Evolutionary conservation across 2,888 invertebrate genomes (phyloP), one percentile per base, ranked within the genome.

Genomic region (Kuschelorhynchus macadamiae): DNA sequence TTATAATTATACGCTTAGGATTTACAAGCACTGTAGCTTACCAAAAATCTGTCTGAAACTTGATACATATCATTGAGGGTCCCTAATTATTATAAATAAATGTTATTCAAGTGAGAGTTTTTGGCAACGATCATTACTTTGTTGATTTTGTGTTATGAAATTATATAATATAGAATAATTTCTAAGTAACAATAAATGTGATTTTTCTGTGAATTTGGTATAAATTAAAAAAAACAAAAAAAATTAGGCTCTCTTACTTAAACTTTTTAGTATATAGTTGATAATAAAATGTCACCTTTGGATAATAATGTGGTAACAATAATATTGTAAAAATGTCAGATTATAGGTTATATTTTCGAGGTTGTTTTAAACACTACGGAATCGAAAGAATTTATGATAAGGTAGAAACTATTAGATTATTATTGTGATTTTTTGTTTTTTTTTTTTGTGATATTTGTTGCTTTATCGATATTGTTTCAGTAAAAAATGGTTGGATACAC

Each of bases 301-400:
- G 67, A 67, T 67, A 67, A 67, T 67, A 67, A 67, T 61, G 61
- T 56, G 67, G 60, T 61, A 67, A 67, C 67, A 67, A 67, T 67
- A 67, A 67, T 61, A 56, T 49, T 60, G 42, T 55, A 49, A 42
- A 36, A 52, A 25, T 61, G 30, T 41, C 25, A 41, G 30, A 30
- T 11, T 57, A 32, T 39, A 56, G 41, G 36, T 49, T 56, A 46
- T 44, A 50, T 66, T 57, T 66, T 66, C 32, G 59, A 50, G 36
- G 25, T 50, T 30, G 32, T 57, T 30, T 46, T 47, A 47, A 20
- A 1, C n/a, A 39, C 12, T 25, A 32, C 41, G 12, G 30, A 25
- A 32, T 50, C 4, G 41, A 60, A 50, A 56, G 42, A 25, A 44
- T 56, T 21, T 53, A 59, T 49, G 25, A n/a, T 49, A 41, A 25